phyloP scores from a whole-genome alignment of 2,797 vertebrate genomes.

The Micropoecilia bifurca region DNA sequence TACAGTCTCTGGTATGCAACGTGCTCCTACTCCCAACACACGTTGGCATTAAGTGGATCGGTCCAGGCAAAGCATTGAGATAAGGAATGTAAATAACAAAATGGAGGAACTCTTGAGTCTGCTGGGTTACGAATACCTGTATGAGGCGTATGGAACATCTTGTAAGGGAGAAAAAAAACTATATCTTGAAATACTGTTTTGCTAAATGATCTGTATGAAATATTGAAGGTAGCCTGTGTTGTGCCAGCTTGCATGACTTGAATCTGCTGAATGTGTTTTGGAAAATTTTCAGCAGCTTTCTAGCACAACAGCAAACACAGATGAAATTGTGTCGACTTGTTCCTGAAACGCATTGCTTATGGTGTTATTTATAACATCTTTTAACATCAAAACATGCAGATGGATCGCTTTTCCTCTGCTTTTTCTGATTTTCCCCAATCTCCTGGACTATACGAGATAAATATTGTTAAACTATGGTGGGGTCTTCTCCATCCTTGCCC shows the following conservation, averaged over 20 bases:
- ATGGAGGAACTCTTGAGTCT: not conserved
- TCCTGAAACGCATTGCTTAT: constrained; percentile 26
- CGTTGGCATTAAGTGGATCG: not conserved
- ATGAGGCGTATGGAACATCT: not conserved
- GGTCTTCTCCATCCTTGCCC: constrained; percentile 11
- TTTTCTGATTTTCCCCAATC: not conserved
- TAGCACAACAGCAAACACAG: not conserved
- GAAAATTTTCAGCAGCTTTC: constrained; percentile 21
- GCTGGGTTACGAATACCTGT: not conserved
- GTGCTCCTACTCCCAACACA: not conserved
- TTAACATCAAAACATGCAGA: not conserved
- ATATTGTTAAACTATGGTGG: not conserved
- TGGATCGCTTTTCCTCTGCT: not conserved
- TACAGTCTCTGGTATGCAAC: not conserved
- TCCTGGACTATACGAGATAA: not conserved
- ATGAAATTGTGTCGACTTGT: constrained; percentile 9
- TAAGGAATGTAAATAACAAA: not conserved
- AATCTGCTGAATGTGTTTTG: not conserved
- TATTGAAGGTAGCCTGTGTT: not conserved
- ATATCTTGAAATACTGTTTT: not conserved
- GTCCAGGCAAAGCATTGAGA: not conserved
- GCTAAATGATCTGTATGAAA: not conserved
- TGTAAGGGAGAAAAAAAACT: not conserved
- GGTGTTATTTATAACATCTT: not conserved
- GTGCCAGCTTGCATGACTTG: not conserved